Base-by-base conservation (phyloP, 1,140 invertebrate species). In the Zophobas morio region DNA sequence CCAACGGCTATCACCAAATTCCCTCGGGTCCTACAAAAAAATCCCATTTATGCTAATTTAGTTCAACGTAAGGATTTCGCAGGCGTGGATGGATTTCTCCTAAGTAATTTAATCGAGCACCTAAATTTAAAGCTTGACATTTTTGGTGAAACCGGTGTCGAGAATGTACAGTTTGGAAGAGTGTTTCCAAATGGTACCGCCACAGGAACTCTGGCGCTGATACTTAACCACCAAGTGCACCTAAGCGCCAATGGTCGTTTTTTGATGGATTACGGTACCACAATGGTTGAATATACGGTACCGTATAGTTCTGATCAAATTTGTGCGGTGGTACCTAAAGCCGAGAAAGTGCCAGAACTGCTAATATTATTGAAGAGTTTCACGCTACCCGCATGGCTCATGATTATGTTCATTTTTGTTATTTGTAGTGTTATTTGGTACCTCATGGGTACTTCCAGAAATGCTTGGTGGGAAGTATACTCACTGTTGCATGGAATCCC, bases 321-420 rank as follows among this genome's bases (percentile, higher is more conserved):
- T 3, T 88, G 87, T 80, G 76, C 88, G 1, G 63, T 87, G 1
- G 85, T 85, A 1, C 86, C 86, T 0, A 86, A 87, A 78, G 81
- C 87, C 2, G 5, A 57, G 6, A 81, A 81, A 33, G 85, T 88
- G 76, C 87, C 86, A 1, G 78, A 86, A 47, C 87, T 86, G 83
- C 57, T 86, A 20, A 78, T 82, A 2, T 83, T 87, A 2, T 86
- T 86, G 80, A 54, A 83, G 20, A 80, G 85, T 53, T 87, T 88
- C 53, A 56, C n/a, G 33, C 8, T 47, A 6, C 42, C 60, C 3
- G n/a, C 60, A 1, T 66, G 60, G 60, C 39, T 66, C 6, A 42
- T 42, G 20, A 42, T 66, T 42, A 20, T 40, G 2, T 40, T 42
- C 42, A n/a, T 66, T 42, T 66, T 40, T 32, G 34, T 66, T 5